Evolutionary conservation across 2,797 vertebrate species (phyloP).

Genomic region (Margarornis squamiger): DNA sequence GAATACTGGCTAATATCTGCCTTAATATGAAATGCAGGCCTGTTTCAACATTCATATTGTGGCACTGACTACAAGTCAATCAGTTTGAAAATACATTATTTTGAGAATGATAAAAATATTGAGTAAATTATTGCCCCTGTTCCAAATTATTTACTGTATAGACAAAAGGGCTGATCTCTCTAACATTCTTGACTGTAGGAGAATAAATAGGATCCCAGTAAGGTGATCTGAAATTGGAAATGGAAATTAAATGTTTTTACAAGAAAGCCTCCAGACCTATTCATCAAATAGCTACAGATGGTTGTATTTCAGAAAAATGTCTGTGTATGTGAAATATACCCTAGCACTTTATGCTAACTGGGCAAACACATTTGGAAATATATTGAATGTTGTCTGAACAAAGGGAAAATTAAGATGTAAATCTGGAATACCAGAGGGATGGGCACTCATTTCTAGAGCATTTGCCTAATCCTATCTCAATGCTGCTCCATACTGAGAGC

Average conservation of each 20-base stretch:
- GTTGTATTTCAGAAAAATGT: background rate
- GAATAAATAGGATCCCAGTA: background rate
- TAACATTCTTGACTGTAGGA: background rate
- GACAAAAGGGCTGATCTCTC: background rate
- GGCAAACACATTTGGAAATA: background rate
- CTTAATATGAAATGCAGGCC: background rate
- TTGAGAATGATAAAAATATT: background rate
- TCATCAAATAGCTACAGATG: background rate
- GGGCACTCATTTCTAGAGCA: background rate
- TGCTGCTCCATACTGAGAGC: background rate
- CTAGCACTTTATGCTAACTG: background rate
- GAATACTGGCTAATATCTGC: background rate
- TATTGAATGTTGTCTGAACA: background rate
- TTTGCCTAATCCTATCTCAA: background rate
- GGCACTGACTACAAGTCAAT: background rate
- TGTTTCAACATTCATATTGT: background rate
- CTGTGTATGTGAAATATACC: background rate
- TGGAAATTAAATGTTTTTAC: background rate
- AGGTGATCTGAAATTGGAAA: conserved; percentile 13
- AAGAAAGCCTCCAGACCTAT: background rate
- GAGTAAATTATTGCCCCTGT: background rate
- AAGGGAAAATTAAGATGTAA: background rate
- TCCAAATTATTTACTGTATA: background rate
- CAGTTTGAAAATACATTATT: background rate
- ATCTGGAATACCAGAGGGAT: background rate